A percentile compares a stretch with the other conserved stretches of the same genome.
Conservation (phyloP, 1,140 invertebrate species). For the Drosophila tsacasi region DNA sequence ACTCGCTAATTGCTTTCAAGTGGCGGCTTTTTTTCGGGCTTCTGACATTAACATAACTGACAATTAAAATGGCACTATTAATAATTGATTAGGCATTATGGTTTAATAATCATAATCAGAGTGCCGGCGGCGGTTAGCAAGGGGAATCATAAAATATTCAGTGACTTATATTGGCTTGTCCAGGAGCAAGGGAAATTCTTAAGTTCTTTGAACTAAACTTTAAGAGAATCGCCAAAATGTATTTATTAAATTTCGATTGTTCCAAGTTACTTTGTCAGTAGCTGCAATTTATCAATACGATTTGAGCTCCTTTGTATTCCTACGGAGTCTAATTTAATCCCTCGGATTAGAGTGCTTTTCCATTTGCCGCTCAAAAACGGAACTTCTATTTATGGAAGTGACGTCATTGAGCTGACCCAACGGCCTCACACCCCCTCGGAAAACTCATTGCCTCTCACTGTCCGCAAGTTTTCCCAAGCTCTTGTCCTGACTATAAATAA, state of each 20-base stretch:
- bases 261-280: background rate
- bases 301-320: background rate
- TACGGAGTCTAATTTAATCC: background rate
- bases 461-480: background rate
- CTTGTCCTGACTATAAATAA: slow-evolving; percentile 55
- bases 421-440: background rate
- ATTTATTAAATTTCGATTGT: background rate
- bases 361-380: slow-evolving; percentile 25
- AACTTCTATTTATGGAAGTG: slow-evolving; percentile 29
- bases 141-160: slow-evolving; percentile 24
- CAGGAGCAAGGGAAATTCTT: background rate
- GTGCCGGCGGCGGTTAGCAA: background rate
- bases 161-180: background rate
- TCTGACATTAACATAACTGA: slow-evolving; percentile 33
- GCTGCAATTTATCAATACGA: slow-evolving; percentile 13
- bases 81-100: slow-evolving; percentile 48
- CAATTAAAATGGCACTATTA: slow-evolving; percentile 36
- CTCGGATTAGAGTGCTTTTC: slow-evolving; percentile 26
- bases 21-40: slow-evolving; percentile 13
- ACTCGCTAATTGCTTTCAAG: slow-evolving; percentile 63
- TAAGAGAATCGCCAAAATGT: background rate
- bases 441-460: background rate
- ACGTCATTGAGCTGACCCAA: slow-evolving; percentile 28
- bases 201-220: no score
- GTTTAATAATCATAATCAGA: slow-evolving; percentile 19